Evolutionary conservation across 1,140 invertebrate genomes (phyloP), one percentile per base, ranked within the genome.

Genomic region (Meloidogyne chitwoodi): DNA sequence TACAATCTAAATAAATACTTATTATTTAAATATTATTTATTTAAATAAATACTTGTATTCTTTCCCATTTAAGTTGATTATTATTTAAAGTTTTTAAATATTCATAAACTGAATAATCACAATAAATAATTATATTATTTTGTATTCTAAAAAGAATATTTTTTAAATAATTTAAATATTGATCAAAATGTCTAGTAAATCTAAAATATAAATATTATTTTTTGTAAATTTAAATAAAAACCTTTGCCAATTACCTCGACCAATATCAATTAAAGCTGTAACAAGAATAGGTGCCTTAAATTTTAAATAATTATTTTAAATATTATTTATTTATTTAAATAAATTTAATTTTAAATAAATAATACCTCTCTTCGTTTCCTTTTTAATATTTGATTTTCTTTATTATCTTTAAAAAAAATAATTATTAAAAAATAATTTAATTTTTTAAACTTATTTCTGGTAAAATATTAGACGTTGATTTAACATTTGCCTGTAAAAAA

Each of bases 241-340:
- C 70, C 70, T 41, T 62, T 22, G 41, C 81, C 81, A 83, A 26
- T 84, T 38, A 5, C 83, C 81, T 19, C 81, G 80, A 1, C 81
- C 81, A 67, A 83, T 83, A 65, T 83, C 83, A 48, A 84, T 29
- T n/a, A 83, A 56, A 65, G 83, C 82, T 19, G 82, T 83, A 14
- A 83, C 82, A 5, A 84, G 68, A 22, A 67, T 41, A n/a, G 65
- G 65, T 24, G 65, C 65, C 65, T 67, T 31, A 65, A 41, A 41
- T 1, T 11, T 48, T 19, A 48, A 31, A 48, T 16, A 19, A 48
- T 41, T 19, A n/a, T 56, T n/a, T 56, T n/a, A 22, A 56, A 56
- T 19, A 11, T 41, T 14, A 41, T 41, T 41, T 41, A 41, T 14
- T 41, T 41, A 34, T 11, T 48, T 3, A 12, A 16, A 66, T 16